Conservation (phyloP, 2,797 vertebrate species). For the Sebastiscus tertius region DNA sequence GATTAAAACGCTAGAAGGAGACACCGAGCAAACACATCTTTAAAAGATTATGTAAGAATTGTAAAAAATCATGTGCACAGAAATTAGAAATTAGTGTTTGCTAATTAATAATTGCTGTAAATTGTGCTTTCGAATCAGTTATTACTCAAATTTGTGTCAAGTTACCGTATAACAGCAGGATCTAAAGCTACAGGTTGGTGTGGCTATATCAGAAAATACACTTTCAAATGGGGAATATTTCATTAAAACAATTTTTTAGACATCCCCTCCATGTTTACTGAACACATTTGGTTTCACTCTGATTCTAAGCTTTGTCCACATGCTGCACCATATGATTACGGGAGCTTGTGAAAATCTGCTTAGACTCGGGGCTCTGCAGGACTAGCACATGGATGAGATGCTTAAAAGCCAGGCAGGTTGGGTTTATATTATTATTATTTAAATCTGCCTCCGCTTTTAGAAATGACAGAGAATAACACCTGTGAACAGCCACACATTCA, state of each 20-base stretch:
- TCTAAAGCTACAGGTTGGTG: neutral
- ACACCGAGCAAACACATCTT: neutral
- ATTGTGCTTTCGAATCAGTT: neutral
- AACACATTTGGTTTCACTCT: neutral
- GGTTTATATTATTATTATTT: slow-evolving; percentile 1
- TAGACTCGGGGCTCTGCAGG: slow-evolving; percentile 3
- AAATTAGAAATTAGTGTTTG: neutral
- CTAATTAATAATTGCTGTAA: rapidly evolving
- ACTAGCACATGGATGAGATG: slow-evolving; percentile 17
- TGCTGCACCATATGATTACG: slow-evolving; percentile 15
- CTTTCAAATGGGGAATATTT: neutral
- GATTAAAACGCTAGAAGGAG: neutral
- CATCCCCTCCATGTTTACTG: neutral
- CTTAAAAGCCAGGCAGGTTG: slow-evolving; percentile 5
- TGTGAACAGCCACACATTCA: slow-evolving; percentile 28
- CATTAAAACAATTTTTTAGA: neutral
- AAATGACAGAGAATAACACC: slow-evolving; percentile 36
- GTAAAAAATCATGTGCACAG: neutral
- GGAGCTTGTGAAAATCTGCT: slow-evolving; percentile 30
- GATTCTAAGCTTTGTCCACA: slow-evolving; percentile 9
- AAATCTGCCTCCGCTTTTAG: slow-evolving; percentile 35
- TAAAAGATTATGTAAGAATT: neutral
- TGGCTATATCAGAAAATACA: neutral
- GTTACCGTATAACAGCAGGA: neutral
- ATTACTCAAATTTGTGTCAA: neutral